phyloP scores from a whole-genome alignment of 92 coral and sea anemone genomes.

The Zoanthus gigantus region DNA sequence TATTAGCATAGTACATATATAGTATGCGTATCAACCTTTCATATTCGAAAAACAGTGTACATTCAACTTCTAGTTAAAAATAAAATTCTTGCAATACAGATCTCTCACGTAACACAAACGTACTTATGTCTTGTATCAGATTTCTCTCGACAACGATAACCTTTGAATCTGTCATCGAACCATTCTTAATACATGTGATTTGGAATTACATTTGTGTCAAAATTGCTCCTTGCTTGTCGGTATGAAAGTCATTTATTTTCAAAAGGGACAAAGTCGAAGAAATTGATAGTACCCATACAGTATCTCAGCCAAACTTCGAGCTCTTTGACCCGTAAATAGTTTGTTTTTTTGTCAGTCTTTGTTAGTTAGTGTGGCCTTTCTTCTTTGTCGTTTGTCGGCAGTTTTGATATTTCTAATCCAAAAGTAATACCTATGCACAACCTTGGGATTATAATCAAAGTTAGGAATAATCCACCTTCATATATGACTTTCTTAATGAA shows the following conservation, averaged over 20 bases:
- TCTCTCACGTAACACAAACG: neutral
- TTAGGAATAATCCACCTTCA: slow-evolving; percentile 8
- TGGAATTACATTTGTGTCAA: slow-evolving; percentile 31
- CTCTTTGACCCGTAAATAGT: slow-evolving; percentile 1
- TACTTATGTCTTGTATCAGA: slow-evolving; percentile 2
- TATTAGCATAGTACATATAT: slow-evolving; percentile 49
- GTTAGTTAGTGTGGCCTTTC: neutral
- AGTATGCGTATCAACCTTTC: slow-evolving; percentile 1
- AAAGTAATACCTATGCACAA: neutral
- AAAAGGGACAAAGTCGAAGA: slow-evolving; percentile 2
- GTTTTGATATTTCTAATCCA: slow-evolving; percentile 6
- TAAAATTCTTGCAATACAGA: neutral
- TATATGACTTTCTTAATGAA: slow-evolving; percentile 4
- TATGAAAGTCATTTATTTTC: slow-evolving; percentile 13
- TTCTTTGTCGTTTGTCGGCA: slow-evolving; percentile 11
- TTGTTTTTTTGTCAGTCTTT: neutral
- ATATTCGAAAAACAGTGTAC: neutral
- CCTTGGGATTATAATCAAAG: neutral
- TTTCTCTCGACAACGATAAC: slow-evolving; percentile 7
- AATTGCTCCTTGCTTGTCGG: neutral
- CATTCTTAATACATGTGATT: neutral
- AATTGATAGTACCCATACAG: slow-evolving; percentile 1
- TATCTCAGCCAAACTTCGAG: slow-evolving; percentile 25
- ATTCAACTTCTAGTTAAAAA: neutral
- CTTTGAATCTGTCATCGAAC: neutral